Evolutionary conservation across 2,888 invertebrate species (phyloP).

Genomic region (Malachius bipustulatus): DNA sequence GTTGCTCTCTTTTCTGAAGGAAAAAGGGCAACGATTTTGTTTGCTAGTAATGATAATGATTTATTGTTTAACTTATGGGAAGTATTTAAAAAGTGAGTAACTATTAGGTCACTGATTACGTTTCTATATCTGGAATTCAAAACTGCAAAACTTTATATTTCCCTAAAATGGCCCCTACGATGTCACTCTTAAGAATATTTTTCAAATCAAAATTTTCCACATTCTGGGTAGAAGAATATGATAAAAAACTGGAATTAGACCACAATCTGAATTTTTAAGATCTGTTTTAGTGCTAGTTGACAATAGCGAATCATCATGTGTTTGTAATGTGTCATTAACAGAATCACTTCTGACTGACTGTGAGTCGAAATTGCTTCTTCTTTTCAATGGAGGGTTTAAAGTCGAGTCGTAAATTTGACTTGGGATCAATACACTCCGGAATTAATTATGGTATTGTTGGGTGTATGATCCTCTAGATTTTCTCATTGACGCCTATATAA

Average conservation of each 20-base stretch:
- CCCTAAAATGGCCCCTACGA: slow-evolving; percentile 5
- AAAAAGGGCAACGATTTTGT: slow-evolving; percentile 7
- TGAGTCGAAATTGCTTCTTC: no score
- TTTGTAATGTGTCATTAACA: no score
- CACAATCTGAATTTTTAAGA: slow-evolving; percentile 5
- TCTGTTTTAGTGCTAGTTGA: slow-evolving; percentile 5
- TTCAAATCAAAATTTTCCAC: slow-evolving; percentile 5
- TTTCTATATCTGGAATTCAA: slow-evolving; percentile 5
- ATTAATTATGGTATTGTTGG: no score
- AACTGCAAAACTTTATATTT: background rate
- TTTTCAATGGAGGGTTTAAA: no score
- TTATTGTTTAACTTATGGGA: slow-evolving; percentile 6
- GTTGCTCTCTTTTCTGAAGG: slow-evolving; percentile 5
- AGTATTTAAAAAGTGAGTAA: slow-evolving; percentile 4
- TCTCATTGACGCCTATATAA: no score
- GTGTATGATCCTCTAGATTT: no score
- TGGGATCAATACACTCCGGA: no score
- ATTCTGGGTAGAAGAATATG: slow-evolving; percentile 1
- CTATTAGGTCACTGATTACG: slow-evolving; percentile 5
- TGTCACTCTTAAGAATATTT: slow-evolving; percentile 1
- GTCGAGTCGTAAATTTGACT: no score
- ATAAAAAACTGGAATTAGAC: no score
- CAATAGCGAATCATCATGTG: no score
- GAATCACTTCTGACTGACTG: no score
- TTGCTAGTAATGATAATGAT: slow-evolving; percentile 4